Base-by-base conservation (phyloP, 2,113 vertebrate species). In the Microtus richardsoni region DNA sequence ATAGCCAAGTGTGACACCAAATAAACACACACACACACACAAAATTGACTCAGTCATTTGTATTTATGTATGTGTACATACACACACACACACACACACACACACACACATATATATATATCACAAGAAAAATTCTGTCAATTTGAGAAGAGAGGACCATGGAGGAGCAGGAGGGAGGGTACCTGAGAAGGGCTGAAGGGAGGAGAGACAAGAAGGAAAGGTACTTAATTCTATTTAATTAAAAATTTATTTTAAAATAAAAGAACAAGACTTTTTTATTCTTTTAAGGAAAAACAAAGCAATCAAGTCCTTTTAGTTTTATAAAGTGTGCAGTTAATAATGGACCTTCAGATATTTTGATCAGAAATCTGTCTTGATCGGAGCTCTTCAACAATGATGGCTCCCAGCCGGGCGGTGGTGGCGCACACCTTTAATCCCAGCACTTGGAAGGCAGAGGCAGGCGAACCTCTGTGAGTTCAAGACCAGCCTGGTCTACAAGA, bases 341-440 rank as follows among this genome's bases (percentile, higher is more conserved):
- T 66, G 14, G 3, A 44, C 33, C 28, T 24, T 36, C 11, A 39
- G 3, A 12, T 8, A 12, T 7, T 16, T 0, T 41, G 64, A 12
- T 33, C 6, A 17, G 5, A 10, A 22, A 2, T 41, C 3, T 5
- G n/a, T 4, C 44, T 33, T 78, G 52, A 22, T 33, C 30, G 17
- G 11, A 62, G 41, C 8, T 5, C 33, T 52, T 26, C 0, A 0
- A 21, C 78, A 24, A 62, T 22, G 11, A 39, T 41, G 2, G 3
- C 66, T 49, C n/a, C n/a, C n/a, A n/a, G n/a, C n/a, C n/a, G n/a
- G n/a, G n/a, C n/a, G n/a, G n/a, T n/a, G n/a, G n/a, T n/a, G n/a
- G n/a, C n/a, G n/a, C n/a, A n/a, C n/a, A n/a, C n/a, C n/a, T n/a
- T n/a, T n/a, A n/a, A n/a, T n/a, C n/a, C n/a, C n/a, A n/a, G n/a